Percentiles rank a stretch among this genome's conserved stretches.
Evolutionary conservation across 2,888 invertebrate species (phyloP).

Genomic region (Ephialtes manifestator): DNA sequence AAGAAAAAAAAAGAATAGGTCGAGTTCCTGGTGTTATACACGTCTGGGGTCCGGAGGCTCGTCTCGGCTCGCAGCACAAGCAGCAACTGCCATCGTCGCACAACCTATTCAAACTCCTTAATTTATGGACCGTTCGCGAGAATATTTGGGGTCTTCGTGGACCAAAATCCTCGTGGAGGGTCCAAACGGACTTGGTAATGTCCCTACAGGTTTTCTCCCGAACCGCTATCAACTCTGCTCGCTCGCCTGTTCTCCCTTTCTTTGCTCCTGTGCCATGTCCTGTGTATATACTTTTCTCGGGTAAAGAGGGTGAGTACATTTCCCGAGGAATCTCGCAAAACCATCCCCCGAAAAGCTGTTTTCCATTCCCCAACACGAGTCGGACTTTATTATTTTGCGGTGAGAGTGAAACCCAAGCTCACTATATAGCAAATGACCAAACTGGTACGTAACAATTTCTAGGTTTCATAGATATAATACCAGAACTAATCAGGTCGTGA

Average conservation of each 20-base stretch:
- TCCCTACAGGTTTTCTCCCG: constrained; percentile 22
- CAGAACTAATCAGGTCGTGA: not conserved
- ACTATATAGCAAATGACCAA: constrained; percentile 29
- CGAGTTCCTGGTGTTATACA: constrained; percentile 41
- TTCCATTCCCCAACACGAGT: not conserved
- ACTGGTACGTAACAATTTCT: not conserved
- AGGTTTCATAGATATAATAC: not conserved
- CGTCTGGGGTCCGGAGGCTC: constrained; percentile 24
- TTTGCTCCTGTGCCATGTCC: constrained; percentile 1
- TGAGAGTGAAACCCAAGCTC: constrained; percentile 33
- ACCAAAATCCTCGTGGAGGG: constrained; percentile 37
- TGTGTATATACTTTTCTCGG: constrained; percentile 22
- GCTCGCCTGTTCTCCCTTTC: constrained; percentile 26
- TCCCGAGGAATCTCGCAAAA: constrained; percentile 47
- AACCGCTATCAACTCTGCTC: constrained; percentile 25
- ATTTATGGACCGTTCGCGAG: constrained; percentile 48
- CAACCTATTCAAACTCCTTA: constrained; percentile 52
- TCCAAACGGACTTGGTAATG: constrained; percentile 54
- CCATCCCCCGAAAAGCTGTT: constrained; percentile 37
- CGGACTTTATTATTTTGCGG: constrained; percentile 11
- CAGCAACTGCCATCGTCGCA: constrained; percentile 30
- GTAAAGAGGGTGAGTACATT: constrained; percentile 29
- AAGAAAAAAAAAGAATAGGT: constrained; percentile 46
- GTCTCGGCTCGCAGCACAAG: constrained; percentile 26
- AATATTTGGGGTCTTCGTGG: constrained; percentile 38